Evolutionary conservation across 2,888 invertebrate genomes (phyloP).

Genomic region (Synergus umbraculus): DNA sequence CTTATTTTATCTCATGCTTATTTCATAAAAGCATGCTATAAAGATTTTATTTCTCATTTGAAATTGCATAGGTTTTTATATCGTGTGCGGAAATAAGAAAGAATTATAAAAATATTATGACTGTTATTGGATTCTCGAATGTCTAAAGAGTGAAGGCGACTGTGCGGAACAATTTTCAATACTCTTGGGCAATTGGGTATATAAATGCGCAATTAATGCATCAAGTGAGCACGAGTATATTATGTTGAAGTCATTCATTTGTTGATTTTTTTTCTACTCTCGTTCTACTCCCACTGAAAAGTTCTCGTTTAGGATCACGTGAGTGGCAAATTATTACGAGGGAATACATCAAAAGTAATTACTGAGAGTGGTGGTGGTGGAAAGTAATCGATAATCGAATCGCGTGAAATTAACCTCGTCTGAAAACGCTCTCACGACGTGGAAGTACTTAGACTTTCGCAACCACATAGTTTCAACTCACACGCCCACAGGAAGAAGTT

Average conservation of each 20-base stretch:
- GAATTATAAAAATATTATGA: neutral
- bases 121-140: constrained; percentile 7
- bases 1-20: constrained; percentile 6
- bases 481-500: constrained; percentile 35
- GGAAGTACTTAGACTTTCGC: constrained; percentile 33
- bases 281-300: constrained; percentile 37
- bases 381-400: constrained; percentile 40
- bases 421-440: constrained; percentile 26
- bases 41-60: constrained; percentile 14
- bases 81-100: neutral
- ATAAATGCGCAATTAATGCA: constrained; percentile 19
- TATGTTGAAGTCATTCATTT: constrained; percentile 15
- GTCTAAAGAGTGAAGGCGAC: neutral
- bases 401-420: constrained; percentile 34
- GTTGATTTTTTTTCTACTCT: constrained; percentile 6
- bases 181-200: constrained; percentile 25
- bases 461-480: constrained; percentile 33
- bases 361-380: constrained; percentile 54
- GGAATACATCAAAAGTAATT: constrained; percentile 59
- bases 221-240: constrained; percentile 12
- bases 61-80: constrained; percentile 18
- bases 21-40: constrained; percentile 10
- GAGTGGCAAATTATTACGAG: constrained; percentile 57
- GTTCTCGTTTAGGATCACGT: constrained; percentile 50
- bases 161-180: constrained; percentile 31